Percentiles rank a stretch among this genome's conserved stretches.
Conservation (phyloP, 2,888 invertebrate species). For the Tortrix viridana region DNA sequence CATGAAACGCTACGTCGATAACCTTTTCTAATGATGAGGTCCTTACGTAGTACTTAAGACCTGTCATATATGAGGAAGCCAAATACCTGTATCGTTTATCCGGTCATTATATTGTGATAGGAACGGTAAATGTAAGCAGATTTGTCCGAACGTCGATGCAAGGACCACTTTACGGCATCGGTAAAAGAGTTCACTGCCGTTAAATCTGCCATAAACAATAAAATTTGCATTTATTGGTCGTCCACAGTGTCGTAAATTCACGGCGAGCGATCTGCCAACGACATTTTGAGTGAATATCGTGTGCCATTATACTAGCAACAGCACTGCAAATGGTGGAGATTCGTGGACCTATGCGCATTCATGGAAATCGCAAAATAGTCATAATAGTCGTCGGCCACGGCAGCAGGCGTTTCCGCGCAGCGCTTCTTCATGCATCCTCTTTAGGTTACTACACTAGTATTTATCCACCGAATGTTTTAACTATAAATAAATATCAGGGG, state of each 20-base stretch:
- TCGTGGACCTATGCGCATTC: conserved; percentile 70
- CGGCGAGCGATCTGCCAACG: conserved; percentile 76
- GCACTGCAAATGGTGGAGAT: conserved; percentile 60
- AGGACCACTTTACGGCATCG: conserved; percentile 73
- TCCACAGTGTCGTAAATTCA: conserved; percentile 77
- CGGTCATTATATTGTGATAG: conserved; percentile 40
- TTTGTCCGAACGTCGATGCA: conserved; percentile 61
- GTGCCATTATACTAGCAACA: conserved; percentile 63
- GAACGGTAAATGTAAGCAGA: conserved; percentile 51
- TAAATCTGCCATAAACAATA: conserved; percentile 82
- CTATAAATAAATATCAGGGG: no score
- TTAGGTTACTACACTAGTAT: conserved; percentile 51
- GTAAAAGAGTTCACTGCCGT: conserved; percentile 79
- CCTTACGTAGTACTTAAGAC: no score
- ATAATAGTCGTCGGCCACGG: conserved; percentile 62
- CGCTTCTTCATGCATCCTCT: conserved; percentile 35
- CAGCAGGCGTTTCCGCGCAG: conserved; percentile 56
- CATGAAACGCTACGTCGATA: neutral
- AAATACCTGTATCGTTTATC: conserved; percentile 6
- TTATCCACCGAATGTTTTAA: no score
- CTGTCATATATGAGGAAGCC: neutral
- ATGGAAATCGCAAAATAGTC: conserved; percentile 80
- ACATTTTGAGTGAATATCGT: conserved; percentile 79
- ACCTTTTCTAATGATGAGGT: neutral
- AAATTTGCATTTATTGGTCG: conserved; percentile 84